Conservation (phyloP, 2,888 invertebrate genomes). For the Brenthis daphne region DNA sequence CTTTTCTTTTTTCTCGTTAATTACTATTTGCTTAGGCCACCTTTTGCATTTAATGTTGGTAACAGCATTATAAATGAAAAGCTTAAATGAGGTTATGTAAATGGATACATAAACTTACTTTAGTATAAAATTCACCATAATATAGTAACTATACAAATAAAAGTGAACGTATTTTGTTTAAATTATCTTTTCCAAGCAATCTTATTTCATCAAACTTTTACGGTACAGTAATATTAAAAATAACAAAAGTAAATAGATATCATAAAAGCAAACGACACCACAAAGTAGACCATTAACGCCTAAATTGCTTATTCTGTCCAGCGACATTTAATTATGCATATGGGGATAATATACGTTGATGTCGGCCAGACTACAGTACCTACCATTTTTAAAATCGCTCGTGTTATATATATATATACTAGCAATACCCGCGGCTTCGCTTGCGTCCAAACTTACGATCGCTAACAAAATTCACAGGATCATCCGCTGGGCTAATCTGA, state of each 20-base stretch:
- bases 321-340: constrained; percentile 73
- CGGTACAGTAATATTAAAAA: constrained; percentile 12
- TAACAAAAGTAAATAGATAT: constrained; percentile 49
- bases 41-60: neutral
- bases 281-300: constrained; percentile 71
- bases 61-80: neutral
- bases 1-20: neutral
- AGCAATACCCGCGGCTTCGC: too few relatives aligned
- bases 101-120: too few relatives aligned
- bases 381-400: constrained; percentile 27
- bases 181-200: neutral
- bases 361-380: constrained; percentile 20
- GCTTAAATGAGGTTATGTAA: too few relatives aligned
- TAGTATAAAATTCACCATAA: too few relatives aligned
- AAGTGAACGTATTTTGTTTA: too few relatives aligned
- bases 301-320: constrained; percentile 77
- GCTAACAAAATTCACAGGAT: too few relatives aligned
- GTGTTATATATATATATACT: neutral
- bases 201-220: neutral
- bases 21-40: neutral
- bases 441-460: too few relatives aligned
- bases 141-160: too few relatives aligned
- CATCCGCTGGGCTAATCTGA: too few relatives aligned
- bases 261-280: constrained; percentile 63
- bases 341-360: constrained; percentile 45